Conservation (phyloP, 2,113 vertebrate species). For the Origma solitaria region DNA sequence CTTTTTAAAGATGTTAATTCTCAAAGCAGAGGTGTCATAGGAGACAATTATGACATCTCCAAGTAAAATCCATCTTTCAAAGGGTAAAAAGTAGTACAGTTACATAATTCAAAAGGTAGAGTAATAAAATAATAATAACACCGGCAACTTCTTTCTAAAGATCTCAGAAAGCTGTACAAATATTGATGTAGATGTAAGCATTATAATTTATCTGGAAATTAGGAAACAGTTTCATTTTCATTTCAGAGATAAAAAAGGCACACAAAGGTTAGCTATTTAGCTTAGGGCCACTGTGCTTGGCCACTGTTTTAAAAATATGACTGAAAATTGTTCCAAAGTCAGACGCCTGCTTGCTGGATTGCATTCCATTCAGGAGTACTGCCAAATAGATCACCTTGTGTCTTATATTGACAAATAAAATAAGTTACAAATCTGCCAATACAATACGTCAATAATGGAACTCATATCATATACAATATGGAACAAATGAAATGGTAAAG, state of each 20-base stretch:
- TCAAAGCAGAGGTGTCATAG: neutral
- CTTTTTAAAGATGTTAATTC: neutral
- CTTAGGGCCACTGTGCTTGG: neutral
- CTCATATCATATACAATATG: neutral
- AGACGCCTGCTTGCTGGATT: neutral
- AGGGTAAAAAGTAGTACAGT: neutral
- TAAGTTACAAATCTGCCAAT: neutral
- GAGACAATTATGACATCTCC: neutral
- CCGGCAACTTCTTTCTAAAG: neutral
- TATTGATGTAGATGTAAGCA: neutral
- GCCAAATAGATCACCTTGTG: neutral
- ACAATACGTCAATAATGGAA: neutral
- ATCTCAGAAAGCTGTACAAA: neutral
- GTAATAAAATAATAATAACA: constrained; percentile 1
- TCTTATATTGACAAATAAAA: neutral
- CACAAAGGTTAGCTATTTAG: neutral
- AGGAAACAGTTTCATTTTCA: neutral
- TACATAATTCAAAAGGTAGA: constrained; percentile 9
- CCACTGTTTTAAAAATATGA: neutral
- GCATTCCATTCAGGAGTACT: neutral
- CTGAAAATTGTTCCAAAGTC: neutral
- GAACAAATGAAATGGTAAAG: neutral
- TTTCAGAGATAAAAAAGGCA: neutral
- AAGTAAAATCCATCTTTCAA: constrained; percentile 25
- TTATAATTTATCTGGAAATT: neutral